Evolutionary conservation across 2,888 invertebrate genomes (phyloP).

Genomic region (Xylophagus ater): DNA sequence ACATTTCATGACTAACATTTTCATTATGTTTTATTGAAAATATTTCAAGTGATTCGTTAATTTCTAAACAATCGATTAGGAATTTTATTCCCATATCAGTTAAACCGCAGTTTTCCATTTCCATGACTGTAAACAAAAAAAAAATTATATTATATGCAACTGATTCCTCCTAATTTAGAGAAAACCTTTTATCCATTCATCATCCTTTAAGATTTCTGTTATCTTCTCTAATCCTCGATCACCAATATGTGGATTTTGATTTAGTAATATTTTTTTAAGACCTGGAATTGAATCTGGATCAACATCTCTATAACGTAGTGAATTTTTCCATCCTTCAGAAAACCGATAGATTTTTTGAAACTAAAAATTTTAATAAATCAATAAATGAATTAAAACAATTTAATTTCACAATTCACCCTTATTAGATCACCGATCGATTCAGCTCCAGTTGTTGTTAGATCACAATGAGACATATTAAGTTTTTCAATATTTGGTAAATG

Average conservation of each 20-base stretch:
- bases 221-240: conserved; percentile 52
- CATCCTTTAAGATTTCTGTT: conserved; percentile 59
- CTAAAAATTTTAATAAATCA: conserved; percentile 29
- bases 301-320: conserved; percentile 63
- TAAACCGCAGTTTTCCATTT: conserved; percentile 63
- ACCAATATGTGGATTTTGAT: conserved; percentile 55
- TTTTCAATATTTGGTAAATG: conserved; percentile 55
- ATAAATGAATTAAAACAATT: background rate
- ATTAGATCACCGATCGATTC: conserved; percentile 53
- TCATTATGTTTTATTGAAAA: conserved; percentile 1
- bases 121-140: conserved; percentile 44
- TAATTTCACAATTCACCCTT: conserved; percentile 44
- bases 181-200: conserved; percentile 64
- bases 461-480: conserved; percentile 58
- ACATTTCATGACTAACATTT: background rate
- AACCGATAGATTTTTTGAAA: conserved; percentile 60
- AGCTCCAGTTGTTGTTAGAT: conserved; percentile 52
- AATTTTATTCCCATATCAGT: conserved; percentile 48
- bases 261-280: conserved; percentile 54
- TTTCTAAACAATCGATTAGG: conserved; percentile 48
- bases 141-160: conserved; percentile 1
- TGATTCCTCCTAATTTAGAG: background rate
- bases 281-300: conserved; percentile 64
- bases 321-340: conserved; percentile 72
- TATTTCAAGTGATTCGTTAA: conserved; percentile 50